Evolutionary conservation across 2,797 vertebrate species (phyloP).

Genomic region (Cyclopterus lumpus): DNA sequence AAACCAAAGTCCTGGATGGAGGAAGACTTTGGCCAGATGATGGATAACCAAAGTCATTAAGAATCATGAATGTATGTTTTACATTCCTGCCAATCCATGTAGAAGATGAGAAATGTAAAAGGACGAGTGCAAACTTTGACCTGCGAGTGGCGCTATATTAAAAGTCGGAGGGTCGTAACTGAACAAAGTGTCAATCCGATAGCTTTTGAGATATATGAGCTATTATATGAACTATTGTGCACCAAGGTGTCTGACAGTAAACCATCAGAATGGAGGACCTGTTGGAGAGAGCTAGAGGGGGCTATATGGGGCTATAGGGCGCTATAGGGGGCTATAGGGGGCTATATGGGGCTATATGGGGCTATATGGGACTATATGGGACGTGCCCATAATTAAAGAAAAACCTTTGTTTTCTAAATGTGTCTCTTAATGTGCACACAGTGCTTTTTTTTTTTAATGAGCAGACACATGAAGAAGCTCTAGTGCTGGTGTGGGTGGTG

Average conservation of each 20-base stretch:
- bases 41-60: not conserved
- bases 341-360: no score
- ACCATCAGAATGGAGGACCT: not conserved
- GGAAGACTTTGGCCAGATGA: not conserved
- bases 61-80: not conserved
- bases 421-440: not conserved
- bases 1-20: constrained; percentile 6
- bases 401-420: not conserved
- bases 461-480: not conserved
- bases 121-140: not conserved
- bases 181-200: not conserved
- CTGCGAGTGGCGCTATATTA: not conserved
- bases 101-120: not conserved
- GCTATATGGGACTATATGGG: no score
- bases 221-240: not conserved
- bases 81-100: not conserved
- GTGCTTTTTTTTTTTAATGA: not conserved
- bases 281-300: no score
- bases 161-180: not conserved
- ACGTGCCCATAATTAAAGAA: not conserved
- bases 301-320: no score
- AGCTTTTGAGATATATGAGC: not conserved
- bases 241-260: not conserved
- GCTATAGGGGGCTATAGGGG: no score
- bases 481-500: constrained; percentile 16